Base-by-base conservation (phyloP, 2,888 invertebrate genomes). In the Lasioglossum malachurum region DNA sequence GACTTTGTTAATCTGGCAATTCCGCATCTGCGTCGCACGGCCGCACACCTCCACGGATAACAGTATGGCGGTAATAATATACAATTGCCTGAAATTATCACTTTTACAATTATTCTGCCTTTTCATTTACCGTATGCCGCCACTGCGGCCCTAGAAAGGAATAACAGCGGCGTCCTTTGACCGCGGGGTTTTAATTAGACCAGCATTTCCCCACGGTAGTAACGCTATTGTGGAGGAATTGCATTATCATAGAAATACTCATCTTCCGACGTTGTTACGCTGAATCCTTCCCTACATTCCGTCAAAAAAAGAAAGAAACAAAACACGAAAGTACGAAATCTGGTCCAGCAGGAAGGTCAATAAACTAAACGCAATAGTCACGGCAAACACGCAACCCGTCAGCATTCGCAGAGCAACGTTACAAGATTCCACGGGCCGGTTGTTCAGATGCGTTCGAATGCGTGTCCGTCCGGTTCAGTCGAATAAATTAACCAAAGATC, bases 61-160 rank as follows among this genome's bases (percentile, higher is more conserved):
- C 85, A 27, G 75, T 75, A 81, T 84, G 23, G 46, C 75, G 72
- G 86, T 92, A 93, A 92, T 93, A 90, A 91, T 87, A 93, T 92
- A 90, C 89, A 91, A 93, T 93, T 91, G 91, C 88, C 87, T 86
- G 88, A 89, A 91, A 92, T 93, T 91, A 89, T 71, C 16, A 86
- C 88, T 88, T 93, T 67, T 92, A 90, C 90, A 91, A 92, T 88
- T 89, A 89, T 82, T 90, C 89, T 86, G 88, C 93, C 92, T 92
- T 93, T 91, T 92, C 93, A 92, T 93, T 90, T 92, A 83, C 78
- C 38, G 38, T n/a, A n/a, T 23, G n/a, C 69, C 38, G 84, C 87
- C 76, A 86, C 87, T 86, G 78, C 79, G 81, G 85, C 88, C 84
- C 86, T 85, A 75, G 82, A 80, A 82, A 88, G 86, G 76, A 83